Evolutionary conservation across 2,888 invertebrate genomes (phyloP).

Genomic region (Unio pictorum): DNA sequence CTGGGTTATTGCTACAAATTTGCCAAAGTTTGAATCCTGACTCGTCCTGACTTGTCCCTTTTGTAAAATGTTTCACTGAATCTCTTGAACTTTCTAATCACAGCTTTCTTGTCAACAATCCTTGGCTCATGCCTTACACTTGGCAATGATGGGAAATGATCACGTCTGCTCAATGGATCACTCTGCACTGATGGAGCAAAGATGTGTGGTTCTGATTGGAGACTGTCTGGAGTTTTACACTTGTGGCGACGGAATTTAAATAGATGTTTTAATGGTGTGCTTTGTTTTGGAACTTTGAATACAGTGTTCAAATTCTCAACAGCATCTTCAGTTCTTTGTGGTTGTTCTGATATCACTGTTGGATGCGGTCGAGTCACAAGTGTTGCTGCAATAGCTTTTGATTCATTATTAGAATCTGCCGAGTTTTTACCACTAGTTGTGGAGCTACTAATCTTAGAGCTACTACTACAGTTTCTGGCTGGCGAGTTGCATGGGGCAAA

Average conservation of each 20-base stretch:
- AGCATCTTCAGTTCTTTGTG: constrained; percentile 5
- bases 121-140: constrained; percentile 39
- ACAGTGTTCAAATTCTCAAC: constrained; percentile 28
- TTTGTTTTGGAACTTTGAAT: constrained; percentile 47
- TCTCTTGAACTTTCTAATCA: constrained; percentile 57
- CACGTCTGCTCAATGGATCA: constrained; percentile 43
- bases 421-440: constrained; percentile 46
- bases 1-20: constrained; percentile 39
- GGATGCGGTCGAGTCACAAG: constrained; percentile 26
- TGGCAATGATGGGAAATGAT: constrained; percentile 41
- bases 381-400: constrained; percentile 35
- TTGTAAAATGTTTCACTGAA: constrained; percentile 59
- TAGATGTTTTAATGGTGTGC: constrained; percentile 36
- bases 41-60: constrained; percentile 43
- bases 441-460: constrained; percentile 35
- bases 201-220: constrained; percentile 44
- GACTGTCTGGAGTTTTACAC: constrained; percentile 40
- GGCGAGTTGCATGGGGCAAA: constrained; percentile 60
- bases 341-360: constrained; percentile 5
- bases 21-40: constrained; percentile 56
- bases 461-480: constrained; percentile 35
- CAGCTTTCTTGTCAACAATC: constrained; percentile 59
- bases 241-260: constrained; percentile 41
- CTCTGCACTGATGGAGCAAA: constrained; percentile 27
- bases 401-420: constrained; percentile 38